phyloP scores from a whole-genome alignment of 2,113 vertebrate genomes.

The Cariama cristata region DNA sequence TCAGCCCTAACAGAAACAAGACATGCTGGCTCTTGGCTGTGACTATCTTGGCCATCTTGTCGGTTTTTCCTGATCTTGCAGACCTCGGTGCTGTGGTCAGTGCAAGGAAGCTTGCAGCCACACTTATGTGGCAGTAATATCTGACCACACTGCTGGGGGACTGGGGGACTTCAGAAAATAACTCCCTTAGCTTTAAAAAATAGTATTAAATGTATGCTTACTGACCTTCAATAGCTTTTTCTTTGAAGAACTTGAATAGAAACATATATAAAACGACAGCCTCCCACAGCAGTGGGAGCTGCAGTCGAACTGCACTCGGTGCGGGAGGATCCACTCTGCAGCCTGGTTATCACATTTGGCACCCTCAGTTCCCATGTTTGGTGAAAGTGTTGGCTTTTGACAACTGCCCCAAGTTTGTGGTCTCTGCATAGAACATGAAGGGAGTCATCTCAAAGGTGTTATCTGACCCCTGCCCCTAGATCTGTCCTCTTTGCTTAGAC shows the following conservation, averaged over 20 bases:
- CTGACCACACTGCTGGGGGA: not conserved
- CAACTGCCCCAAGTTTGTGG: not conserved
- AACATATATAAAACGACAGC: not conserved
- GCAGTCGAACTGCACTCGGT: not conserved
- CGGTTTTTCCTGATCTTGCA: not conserved
- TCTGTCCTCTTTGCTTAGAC: not conserved
- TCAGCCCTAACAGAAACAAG: not conserved
- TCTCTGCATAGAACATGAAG: not conserved
- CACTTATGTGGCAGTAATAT: accelerated
- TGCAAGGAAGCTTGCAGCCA: accelerated
- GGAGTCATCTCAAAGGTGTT: not conserved
- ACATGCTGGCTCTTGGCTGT: not conserved
- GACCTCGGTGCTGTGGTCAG: not conserved
- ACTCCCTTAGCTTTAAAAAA: not conserved
- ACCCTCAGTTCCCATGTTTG: not conserved
- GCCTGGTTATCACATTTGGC: not conserved
- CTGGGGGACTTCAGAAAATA: not conserved
- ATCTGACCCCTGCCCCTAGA: not conserved
- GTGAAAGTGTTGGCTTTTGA: not conserved
- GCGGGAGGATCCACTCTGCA: not conserved
- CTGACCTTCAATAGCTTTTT: not conserved
- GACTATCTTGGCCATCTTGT: not conserved
- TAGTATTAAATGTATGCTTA: not conserved
- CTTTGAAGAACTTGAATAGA: not conserved
- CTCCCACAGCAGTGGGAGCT: not conserved